Base-by-base conservation (phyloP, 2,888 invertebrate genomes). In the Eilema griseolum region DNA sequence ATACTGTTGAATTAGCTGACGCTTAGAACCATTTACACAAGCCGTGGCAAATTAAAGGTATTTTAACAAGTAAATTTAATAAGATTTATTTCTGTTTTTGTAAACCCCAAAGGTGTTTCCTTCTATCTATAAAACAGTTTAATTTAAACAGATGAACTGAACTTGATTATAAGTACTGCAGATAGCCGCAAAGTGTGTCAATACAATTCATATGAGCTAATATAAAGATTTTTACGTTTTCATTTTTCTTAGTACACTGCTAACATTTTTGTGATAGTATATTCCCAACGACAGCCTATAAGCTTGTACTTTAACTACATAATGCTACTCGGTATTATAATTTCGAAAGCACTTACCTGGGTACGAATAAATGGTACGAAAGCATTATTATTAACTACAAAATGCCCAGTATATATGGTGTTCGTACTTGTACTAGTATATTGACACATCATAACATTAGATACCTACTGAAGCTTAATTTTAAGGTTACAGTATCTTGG, bases 401-500 rank as follows among this genome's bases (percentile, higher is more conserved):
- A 33, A 33, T 61, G n/a, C 11, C 61, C 52, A 57, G 46, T 69
- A 26, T 67, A 60, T 46, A 66, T 26, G 61, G n/a, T 72, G 41
- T 79, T 79, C 73, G 74, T 66, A 66, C 66, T 70, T 59, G 57
- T 73, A 73, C 64, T 70, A 73, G 77, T 68, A 75, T 67, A 33
- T 70, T 63, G 41, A 33, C 26, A 66, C 33, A 71, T 73, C 28
- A 31, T 67, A 66, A 62, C 23, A 65, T 65, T 69, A 73, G 23
- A 69, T 26, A 70, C 67, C 37, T 77, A 80, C 10, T 20, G 59
- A 69, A 64, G 37, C 62, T 73, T 65, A 65, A 63, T 24, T 69
- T 70, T 57, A 69, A 24, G 24, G 67, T 57, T 74, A 72, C 70
- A 69, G 70, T 70, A 59, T 68, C 41, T 73, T 62, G 70, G 77